A percentile compares a stretch with the other conserved stretches of the same genome.
These are phyloP conservation scores for Ovis aries DNA, from an alignment of 2,113 vertebrate genomes.

Conservation along the genomic window DNA sequence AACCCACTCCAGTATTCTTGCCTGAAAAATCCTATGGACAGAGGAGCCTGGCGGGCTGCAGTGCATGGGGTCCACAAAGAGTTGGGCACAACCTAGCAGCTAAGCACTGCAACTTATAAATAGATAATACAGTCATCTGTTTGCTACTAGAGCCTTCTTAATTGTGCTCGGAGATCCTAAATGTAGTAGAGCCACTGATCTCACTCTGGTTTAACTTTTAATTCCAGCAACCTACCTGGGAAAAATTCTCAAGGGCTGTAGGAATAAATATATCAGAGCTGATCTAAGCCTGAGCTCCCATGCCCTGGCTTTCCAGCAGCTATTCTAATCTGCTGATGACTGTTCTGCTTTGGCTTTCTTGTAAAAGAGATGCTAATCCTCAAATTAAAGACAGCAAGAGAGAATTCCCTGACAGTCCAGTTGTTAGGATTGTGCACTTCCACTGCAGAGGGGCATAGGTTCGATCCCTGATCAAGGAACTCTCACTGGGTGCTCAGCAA, in stretches of 20 bases:
- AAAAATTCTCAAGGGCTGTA: background rate
- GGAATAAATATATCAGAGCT: background rate
- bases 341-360: background rate
- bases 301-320: background rate
- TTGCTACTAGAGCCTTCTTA: background rate
- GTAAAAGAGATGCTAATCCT: slow-evolving; percentile 5
- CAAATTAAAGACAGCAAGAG: background rate
- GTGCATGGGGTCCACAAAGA: background rate
- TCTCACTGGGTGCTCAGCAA: accelerated
- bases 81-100: background rate
- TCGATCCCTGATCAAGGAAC: background rate
- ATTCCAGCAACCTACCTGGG: background rate
- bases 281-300: background rate
- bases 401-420: background rate
- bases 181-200: background rate
- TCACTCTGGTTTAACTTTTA: background rate
- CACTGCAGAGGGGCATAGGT: background rate
- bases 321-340: background rate
- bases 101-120: background rate
- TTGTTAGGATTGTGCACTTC: background rate
- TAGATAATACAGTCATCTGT: background rate
- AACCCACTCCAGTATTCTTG: background rate
- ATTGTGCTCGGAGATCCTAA: background rate
- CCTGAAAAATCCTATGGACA: background rate
- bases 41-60: background rate